These are phyloP conservation scores for Tetramorium bicarinatum DNA, from an alignment of 2,888 invertebrate species.

Conservation along the genomic window DNA sequence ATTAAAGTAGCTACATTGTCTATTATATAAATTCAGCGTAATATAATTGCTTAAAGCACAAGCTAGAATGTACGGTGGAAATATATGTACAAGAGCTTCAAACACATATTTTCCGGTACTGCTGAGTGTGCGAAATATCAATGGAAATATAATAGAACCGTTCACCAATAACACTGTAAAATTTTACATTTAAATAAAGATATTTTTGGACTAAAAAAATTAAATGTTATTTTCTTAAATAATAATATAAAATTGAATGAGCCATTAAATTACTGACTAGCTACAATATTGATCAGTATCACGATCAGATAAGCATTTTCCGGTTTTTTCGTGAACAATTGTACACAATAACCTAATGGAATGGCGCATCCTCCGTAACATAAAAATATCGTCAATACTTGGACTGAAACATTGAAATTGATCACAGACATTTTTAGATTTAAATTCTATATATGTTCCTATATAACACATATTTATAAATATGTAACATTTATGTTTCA, in stretches of 20 bases:
- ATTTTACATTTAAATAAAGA: constrained; percentile 10
- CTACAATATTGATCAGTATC: constrained; percentile 59
- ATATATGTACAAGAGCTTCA: constrained; percentile 61
- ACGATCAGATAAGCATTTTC: constrained; percentile 62
- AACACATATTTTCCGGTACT: constrained; percentile 45
- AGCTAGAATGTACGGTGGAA: constrained; percentile 69
- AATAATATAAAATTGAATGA: not conserved
- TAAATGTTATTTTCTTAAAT: not conserved
- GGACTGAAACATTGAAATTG: constrained; percentile 50
- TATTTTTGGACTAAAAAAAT: not conserved
- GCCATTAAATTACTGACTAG: constrained; percentile 54
- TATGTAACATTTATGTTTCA: not conserved
- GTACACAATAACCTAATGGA: constrained; percentile 68
- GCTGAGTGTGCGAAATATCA: constrained; percentile 16
- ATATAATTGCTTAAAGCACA: constrained; percentile 71
- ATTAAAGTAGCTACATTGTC: constrained; percentile 59
- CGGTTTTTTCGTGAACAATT: constrained; percentile 52
- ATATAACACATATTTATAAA: not conserved
- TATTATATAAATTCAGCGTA: constrained; percentile 64
- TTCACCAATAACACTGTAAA: constrained; percentile 47
- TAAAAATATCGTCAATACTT: constrained; percentile 60
- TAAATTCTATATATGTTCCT: not conserved
- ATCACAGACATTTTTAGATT: not conserved
- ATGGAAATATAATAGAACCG: constrained; percentile 39
- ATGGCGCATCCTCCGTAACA: constrained; percentile 67